Base-by-base conservation (phyloP, 2,888 invertebrate genomes). In the Drosophila leonis region DNA sequence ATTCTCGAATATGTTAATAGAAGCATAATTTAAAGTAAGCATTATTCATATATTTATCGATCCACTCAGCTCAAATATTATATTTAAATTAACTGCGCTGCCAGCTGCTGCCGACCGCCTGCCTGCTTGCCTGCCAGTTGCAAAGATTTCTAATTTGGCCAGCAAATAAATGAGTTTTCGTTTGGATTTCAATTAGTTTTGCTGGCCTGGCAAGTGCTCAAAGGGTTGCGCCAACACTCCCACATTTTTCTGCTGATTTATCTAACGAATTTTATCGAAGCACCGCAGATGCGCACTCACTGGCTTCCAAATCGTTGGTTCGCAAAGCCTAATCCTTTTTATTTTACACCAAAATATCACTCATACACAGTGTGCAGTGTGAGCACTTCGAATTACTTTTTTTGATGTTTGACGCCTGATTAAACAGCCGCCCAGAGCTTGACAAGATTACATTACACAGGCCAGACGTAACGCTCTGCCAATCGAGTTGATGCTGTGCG, bases 321-420 rank as follows among this genome's bases (percentile, higher is more conserved):
- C 20, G 31, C 37, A n/a, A 20, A 41, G 41, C 12, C 9, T 66
- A 61, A 66, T 49, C 57, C 51, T 55, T 70, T 65, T 61, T 35
- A 44, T 39, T 67, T 48, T 44, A 37, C 56, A 64, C 56, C 18
- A 72, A 59, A 20, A 65, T 27, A 78, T 61, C 48, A 63, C 72
- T 63, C 65, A 82, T 70, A 74, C 83, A 74, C 72, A 54, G 42
- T 37, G 86, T 65, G 61, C 24, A 7, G 44, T 46, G 37, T 27
- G 33, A 54, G 20, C 54, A 70, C 59, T 73, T 54, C 52, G 41
- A 56, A 80, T 71, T 73, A 63, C 46, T 56, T 74, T 85, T 83
- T 84, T 79, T 79, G 85, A 82, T 77, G 74, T 77, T 72, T 75
- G 75, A 72, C 73, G 85, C 63, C 71, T 84, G 82, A 84, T 82